A percentile compares a stretch with the other conserved stretches of the same genome.
These are phyloP conservation scores for Caenorhabditis sp. DNA, from an alignment of 2,888 invertebrate species.

Conservation along the genomic window DNA sequence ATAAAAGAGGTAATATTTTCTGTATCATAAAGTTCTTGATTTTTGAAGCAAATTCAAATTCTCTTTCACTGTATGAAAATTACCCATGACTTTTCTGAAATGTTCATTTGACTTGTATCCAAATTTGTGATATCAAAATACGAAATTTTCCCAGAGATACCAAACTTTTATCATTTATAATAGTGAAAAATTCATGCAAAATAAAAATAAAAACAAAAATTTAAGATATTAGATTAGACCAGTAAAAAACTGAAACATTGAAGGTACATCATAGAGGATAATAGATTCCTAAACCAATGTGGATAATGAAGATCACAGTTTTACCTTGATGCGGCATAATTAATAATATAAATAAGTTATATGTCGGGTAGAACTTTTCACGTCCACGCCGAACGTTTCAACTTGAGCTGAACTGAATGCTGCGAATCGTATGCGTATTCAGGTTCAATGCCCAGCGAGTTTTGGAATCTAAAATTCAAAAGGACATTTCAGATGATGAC, in stretches of 20 bases:
- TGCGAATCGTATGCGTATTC: conserved; percentile 37
- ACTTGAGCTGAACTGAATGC: conserved; percentile 42
- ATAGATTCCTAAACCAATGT: not conserved
- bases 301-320: not conserved
- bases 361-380: not conserved
- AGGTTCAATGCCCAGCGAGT: conserved; percentile 34
- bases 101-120: too few species aligned
- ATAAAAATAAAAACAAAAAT: not conserved
- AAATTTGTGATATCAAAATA: too few species aligned
- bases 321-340: not conserved
- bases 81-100: too few species aligned
- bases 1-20: too few species aligned
- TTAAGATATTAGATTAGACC: not conserved
- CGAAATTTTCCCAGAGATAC: too few species aligned
- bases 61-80: too few species aligned
- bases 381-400: conserved; percentile 56
- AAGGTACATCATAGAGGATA: not conserved
- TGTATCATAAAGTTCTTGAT: too few species aligned
- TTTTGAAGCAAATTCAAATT: too few species aligned
- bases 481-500: conserved; percentile 11
- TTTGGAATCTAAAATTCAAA: conserved; percentile 37
- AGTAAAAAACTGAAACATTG: not conserved
- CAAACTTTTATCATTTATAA: too few species aligned
- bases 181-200: not conserved
- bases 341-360: not conserved